Base-by-base conservation (phyloP, 1,140 invertebrate species). In the Drosophila bifasciata region DNA sequence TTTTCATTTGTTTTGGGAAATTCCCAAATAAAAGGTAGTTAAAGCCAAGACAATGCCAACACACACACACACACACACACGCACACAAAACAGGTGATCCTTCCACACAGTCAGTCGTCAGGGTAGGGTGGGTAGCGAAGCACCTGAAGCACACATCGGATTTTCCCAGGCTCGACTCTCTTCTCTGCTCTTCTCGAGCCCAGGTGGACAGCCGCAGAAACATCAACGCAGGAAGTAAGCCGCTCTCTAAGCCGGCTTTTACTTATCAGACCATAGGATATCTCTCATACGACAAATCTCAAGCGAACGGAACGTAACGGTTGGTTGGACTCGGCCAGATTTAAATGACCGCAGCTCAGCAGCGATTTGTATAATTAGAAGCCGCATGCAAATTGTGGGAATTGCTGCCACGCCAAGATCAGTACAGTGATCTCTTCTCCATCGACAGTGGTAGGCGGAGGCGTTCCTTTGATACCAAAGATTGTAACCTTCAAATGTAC, bases 1-100 rank as follows among this genome's bases (percentile, higher is more conserved):
- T 88, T 86, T 86, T 88, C 78, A 78, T 86, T 86, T 86, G 83
- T 88, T 86, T 86, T 86, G 83, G 83, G 83, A 86, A 86, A 62
- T 86, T 86, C 83, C 83, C 64, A 86, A 86, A 86, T 88, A 83
- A 88, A 86, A 88, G 74, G 71, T 83, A 88, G 78, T 86, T 86
- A 76, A 83, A 75, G 77, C 77, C 77, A 74, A 61, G 73, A 86
- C 81, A 86, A 86, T 86, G 64, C 61, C 73, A 68, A 64, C 62
- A 63, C 16, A 50, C 44, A 17, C 44, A 46, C 17, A 23, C 25
- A 25, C 25, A 49, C 23, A 15, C 23, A 50, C 8, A 9, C 7
- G 2, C n/a, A 5, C 8, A 28, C 11, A 16, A 8, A 55, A 70
- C 83, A 88, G 78, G 83, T 85, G 79, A 59, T 40, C 16, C 16